Evolutionary conservation across 2,888 invertebrate genomes (phyloP).

Genomic region (Drosophila falleni): DNA sequence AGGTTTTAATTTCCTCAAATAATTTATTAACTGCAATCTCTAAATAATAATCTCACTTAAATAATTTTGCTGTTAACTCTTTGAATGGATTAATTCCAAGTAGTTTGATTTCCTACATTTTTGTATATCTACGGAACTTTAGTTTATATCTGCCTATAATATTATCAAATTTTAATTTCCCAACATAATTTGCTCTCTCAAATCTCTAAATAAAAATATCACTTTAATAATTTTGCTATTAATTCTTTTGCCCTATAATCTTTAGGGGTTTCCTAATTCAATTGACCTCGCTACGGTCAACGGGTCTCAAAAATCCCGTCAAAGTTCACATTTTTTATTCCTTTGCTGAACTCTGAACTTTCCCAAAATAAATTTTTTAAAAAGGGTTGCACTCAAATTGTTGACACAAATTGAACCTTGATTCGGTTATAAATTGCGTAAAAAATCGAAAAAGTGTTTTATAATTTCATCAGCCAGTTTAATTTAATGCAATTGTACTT

Average conservation of each 20-base stretch:
- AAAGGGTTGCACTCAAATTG: conserved; percentile 29
- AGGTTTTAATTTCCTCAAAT: neutral
- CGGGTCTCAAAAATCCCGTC: conserved; percentile 23
- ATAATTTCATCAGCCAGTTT: conserved; percentile 5
- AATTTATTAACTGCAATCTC: neutral
- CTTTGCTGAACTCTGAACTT: conserved; percentile 44
- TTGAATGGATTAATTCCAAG: conserved; percentile 39
- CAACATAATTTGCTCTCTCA: neutral
- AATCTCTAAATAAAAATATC: neutral
- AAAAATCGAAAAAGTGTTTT: conserved; percentile 5
- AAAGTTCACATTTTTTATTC: conserved; percentile 10
- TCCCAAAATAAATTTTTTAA: neutral
- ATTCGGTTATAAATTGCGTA: conserved; percentile 10
- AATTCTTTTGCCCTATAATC: neutral
- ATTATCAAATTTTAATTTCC: neutral
- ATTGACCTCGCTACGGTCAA: conserved; percentile 39
- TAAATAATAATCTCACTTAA: neutral
- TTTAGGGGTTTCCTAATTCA: conserved; percentile 5
- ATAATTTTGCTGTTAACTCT: neutral
- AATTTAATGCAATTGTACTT: neutral
- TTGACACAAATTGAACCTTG: conserved; percentile 11
- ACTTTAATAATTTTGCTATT: neutral
- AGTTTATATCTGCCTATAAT: neutral
- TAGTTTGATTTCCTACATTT: neutral
- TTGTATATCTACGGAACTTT: neutral